phyloP scores from a whole-genome alignment of 2,113 vertebrate species.

The Gnathonemus longibarbis region DNA sequence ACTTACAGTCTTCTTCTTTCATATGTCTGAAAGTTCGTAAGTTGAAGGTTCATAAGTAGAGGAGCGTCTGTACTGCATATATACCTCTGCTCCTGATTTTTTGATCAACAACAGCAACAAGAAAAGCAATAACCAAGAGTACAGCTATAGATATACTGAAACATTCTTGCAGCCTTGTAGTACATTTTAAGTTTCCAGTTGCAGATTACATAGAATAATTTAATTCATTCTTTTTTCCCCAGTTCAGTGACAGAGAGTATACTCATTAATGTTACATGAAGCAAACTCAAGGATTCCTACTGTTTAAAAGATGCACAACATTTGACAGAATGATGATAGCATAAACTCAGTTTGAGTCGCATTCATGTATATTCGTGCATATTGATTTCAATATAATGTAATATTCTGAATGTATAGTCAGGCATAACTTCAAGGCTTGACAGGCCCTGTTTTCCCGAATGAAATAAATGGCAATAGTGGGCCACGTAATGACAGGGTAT shows the following conservation, averaged over 20 bases:
- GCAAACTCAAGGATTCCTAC: neutral
- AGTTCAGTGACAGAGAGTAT: neutral
- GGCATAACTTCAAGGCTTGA: neutral
- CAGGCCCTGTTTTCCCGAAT: neutral
- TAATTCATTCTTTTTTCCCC: neutral
- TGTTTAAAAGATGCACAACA: neutral
- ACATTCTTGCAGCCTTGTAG: neutral
- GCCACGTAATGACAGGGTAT: neutral
- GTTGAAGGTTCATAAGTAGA: too few species aligned
- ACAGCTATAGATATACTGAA: neutral
- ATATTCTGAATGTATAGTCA: neutral
- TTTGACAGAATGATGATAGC: conserved; percentile 3
- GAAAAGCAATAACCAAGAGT: neutral
- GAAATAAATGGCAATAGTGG: conserved; percentile 9
- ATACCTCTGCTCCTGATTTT: neutral
- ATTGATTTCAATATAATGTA: neutral
- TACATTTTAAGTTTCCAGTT: neutral
- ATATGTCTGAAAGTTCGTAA: too few species aligned
- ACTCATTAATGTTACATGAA: neutral
- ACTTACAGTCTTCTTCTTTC: too few species aligned
- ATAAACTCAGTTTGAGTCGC: neutral
- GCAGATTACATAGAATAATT: neutral
- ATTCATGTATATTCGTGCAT: neutral
- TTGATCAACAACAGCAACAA: neutral
- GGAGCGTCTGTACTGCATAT: neutral